A percentile compares a stretch with the other conserved stretches of the same genome.
These are phyloP conservation scores for Schizothorax lantsangensis DNA, from an alignment of 2,797 vertebrate species.

Conservation along the genomic window DNA sequence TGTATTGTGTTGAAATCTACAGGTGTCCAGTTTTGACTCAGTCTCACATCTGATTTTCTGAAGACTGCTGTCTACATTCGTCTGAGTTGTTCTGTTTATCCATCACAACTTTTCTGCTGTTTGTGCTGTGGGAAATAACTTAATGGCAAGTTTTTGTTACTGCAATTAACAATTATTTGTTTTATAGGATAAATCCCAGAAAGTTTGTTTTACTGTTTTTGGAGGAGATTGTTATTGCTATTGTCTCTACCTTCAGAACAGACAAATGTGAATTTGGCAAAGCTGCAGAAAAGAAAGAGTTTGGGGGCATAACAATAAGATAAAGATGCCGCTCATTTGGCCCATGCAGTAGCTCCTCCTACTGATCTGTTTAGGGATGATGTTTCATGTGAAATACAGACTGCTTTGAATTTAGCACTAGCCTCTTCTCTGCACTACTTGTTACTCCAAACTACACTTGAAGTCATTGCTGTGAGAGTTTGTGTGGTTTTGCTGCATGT, in stretches of 20 bases:
- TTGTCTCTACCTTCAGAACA: background rate
- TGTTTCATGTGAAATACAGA: background rate
- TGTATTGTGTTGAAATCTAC: background rate
- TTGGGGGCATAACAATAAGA: background rate
- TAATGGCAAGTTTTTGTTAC: background rate
- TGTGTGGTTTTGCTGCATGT: background rate
- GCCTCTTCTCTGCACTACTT: conserved; percentile 2
- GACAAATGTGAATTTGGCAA: background rate
- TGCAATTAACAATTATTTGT: background rate
- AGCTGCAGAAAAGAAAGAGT: background rate
- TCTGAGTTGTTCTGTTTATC: background rate
- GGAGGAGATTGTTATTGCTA: background rate
- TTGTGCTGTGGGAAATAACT: background rate
- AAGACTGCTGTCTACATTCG: background rate
- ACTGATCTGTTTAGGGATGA: background rate
- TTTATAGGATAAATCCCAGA: background rate
- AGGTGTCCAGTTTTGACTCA: background rate
- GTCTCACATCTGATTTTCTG: background rate
- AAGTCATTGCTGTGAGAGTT: background rate
- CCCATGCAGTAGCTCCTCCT: background rate
- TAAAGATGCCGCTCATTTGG: background rate
- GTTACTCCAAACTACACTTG: background rate
- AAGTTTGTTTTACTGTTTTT: background rate
- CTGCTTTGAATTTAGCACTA: background rate
- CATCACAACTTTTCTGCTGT: background rate